These are phyloP conservation scores for Capitulum mitella DNA, from an alignment of 2,888 invertebrate species.

Conservation along the genomic window DNA sequence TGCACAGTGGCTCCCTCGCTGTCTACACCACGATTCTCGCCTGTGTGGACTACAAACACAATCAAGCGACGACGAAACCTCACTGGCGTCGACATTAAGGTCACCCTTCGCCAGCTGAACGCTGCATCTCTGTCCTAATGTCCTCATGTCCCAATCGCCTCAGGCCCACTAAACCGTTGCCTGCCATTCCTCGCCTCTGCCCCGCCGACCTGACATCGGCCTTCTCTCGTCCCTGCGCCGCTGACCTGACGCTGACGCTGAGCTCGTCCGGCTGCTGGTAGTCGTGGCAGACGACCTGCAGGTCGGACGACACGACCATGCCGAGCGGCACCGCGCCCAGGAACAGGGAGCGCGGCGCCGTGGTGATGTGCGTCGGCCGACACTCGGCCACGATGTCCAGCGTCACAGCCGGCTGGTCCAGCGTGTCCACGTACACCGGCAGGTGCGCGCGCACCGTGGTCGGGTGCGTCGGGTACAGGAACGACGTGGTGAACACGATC, in stretches of 20 bases:
- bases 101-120: no score
- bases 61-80: no score
- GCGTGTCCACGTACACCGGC: constrained; percentile 9
- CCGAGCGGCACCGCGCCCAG: constrained; percentile 17
- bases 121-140: no score
- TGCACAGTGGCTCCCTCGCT: no score
- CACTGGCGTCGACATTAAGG: no score
- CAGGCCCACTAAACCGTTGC: no score
- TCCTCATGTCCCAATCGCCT: no score
- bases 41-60: no score
- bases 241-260: neutral
- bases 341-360: constrained; percentile 1
- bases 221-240: no score
- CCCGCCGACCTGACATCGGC: neutral
- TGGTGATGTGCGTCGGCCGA: neutral
- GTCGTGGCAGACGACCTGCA: neutral
- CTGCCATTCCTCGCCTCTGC: no score
- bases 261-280: constrained; percentile 20
- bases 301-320: neutral
- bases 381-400: constrained; percentile 9
- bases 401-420: constrained; percentile 19
- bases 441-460: constrained; percentile 16
- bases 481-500: neutral
- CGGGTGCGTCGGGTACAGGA: constrained; percentile 13
- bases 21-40: no score